Conservation (phyloP, 2,113 vertebrate genomes). For the Prinia subflava region DNA sequence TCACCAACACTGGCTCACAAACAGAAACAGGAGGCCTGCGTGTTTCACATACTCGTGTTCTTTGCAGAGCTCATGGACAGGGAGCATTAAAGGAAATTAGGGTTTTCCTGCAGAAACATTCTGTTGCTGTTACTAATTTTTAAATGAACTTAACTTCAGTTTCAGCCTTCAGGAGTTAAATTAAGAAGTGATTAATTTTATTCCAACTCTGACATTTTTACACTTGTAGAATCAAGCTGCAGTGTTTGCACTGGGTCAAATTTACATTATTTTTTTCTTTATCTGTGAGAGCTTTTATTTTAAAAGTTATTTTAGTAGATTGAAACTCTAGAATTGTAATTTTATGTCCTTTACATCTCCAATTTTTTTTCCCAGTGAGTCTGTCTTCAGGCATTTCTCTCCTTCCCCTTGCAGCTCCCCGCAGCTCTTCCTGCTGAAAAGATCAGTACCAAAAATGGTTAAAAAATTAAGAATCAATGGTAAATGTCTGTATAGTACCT, state of each 20-base stretch:
- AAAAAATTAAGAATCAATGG: not conserved
- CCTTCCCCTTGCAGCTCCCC: not conserved
- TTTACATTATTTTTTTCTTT: not conserved
- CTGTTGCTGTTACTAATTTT: not conserved
- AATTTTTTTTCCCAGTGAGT: not conserved
- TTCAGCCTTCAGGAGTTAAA: not conserved
- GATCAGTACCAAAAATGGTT: not conserved
- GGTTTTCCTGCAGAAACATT: not conserved
- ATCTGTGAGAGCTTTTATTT: not conserved
- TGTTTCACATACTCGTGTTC: not conserved
- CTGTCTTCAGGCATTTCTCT: not conserved
- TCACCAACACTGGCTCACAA: not conserved
- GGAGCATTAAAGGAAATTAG: not conserved
- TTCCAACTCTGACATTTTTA: not conserved
- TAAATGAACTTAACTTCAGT: not conserved
- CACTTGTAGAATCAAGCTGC: not conserved
- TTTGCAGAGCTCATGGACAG: not conserved
- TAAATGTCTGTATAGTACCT: not conserved
- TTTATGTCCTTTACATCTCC: not conserved
- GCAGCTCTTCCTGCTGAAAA: not conserved
- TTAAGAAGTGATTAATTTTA: not conserved
- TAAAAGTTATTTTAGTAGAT: not conserved
- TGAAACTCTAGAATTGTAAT: not conserved
- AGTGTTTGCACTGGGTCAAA: not conserved
- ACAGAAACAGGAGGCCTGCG: fast-evolving